Evolutionary conservation across 1,140 invertebrate species (phyloP).

Genomic region (Oncopeltus fasciatus): DNA sequence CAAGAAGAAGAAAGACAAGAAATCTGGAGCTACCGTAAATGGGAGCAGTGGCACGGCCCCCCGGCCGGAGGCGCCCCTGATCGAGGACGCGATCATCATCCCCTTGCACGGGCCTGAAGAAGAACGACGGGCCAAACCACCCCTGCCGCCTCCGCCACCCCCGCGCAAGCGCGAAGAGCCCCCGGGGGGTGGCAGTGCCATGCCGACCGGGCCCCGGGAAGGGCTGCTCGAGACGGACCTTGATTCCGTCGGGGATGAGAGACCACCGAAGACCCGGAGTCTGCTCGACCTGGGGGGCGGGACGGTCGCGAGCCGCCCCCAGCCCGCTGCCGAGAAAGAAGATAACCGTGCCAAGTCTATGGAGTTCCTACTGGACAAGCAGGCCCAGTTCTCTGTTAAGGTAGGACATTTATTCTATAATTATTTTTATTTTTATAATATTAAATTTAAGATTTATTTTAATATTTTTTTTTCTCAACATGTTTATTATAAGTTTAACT

Average conservation of each 20-base stretch:
- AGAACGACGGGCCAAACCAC: too few relatives aligned
- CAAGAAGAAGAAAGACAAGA: conserved; percentile 27
- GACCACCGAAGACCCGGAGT: conserved; percentile 51
- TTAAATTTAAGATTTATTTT: too few relatives aligned
- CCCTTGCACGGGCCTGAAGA: conserved; percentile 33
- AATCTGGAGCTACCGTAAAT: conserved; percentile 23
- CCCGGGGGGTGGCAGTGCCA: conserved; percentile 14
- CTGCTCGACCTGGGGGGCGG: conserved; percentile 52
- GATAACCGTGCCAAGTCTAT: conserved; percentile 65
- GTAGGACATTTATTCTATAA: conserved; percentile 31
- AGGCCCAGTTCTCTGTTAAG: conserved; percentile 62
- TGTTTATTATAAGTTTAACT: too few relatives aligned
- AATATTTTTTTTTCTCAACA: too few relatives aligned
- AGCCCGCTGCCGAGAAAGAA: conserved; percentile 23
- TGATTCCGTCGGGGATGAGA: conserved; percentile 39
- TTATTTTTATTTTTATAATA: too few relatives aligned
- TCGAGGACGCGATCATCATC: conserved; percentile 28
- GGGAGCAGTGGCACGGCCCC: conserved; percentile 10
- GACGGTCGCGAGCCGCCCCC: conserved; percentile 25
- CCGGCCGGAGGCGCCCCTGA: conserved; percentile 14
- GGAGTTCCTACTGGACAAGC: conserved; percentile 84
- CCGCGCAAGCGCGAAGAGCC: conserved; percentile 12
- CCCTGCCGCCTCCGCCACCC: conserved; percentile 20
- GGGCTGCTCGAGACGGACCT: conserved; percentile 63
- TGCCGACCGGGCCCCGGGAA: conserved; percentile 20